These are phyloP conservation scores for Drosophila nikananu DNA, from an alignment of 1,140 invertebrate genomes.

Conservation along the genomic window DNA sequence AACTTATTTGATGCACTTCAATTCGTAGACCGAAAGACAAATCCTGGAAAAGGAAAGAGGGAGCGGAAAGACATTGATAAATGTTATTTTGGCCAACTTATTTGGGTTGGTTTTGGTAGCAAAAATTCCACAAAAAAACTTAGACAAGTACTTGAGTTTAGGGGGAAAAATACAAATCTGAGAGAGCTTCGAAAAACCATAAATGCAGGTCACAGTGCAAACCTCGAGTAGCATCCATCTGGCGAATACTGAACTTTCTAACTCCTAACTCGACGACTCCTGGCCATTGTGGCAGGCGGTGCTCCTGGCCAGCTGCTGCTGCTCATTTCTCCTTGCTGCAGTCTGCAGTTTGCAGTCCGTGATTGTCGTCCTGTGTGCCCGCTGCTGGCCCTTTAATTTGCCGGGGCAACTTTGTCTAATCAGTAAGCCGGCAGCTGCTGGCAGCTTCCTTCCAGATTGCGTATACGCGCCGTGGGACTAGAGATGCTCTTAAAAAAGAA, in stretches of 20 bases:
- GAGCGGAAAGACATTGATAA: slow-evolving; percentile 57
- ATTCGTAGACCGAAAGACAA: slow-evolving; percentile 22
- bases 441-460: slow-evolving; percentile 25
- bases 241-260: slow-evolving; percentile 48
- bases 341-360: slow-evolving; percentile 36
- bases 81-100: slow-evolving; percentile 63
- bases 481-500: background rate
- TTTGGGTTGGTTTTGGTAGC: slow-evolving; percentile 14
- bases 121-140: slow-evolving; percentile 16
- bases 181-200: background rate
- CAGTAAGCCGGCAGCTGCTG: slow-evolving; percentile 44
- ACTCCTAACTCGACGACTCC: slow-evolving; percentile 38
- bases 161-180: background rate
- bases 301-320: slow-evolving; percentile 46
- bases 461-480: slow-evolving; percentile 26
- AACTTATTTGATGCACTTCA: slow-evolving; percentile 69
- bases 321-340: slow-evolving; percentile 47
- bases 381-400: slow-evolving; percentile 46
- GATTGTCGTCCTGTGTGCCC: slow-evolving; percentile 21
- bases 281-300: slow-evolving; percentile 34
- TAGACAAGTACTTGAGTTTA: background rate
- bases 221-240: slow-evolving; percentile 22
- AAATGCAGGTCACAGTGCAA: slow-evolving; percentile 6
- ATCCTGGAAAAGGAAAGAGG: background rate
- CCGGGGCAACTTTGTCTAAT: slow-evolving; percentile 49